Evolutionary conservation across 2,888 invertebrate species (phyloP), one percentile per base, ranked within the genome.

Genomic region (Pristionchus exspectatus): DNA sequence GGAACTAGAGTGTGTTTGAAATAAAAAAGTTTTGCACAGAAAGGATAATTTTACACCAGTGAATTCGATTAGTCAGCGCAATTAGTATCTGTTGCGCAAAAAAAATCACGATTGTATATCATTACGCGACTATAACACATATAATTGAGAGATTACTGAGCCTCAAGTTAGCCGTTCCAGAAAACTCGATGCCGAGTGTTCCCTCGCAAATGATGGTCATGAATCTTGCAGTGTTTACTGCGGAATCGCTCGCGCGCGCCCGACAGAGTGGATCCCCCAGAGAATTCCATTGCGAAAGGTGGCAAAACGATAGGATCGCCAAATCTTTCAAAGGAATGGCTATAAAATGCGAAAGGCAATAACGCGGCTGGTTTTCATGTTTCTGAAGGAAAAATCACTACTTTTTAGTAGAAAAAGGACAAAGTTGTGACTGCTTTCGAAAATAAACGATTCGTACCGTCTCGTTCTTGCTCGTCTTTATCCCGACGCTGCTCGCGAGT

Each of bases 391-490:
- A 56, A 56, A 18, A 56, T n/a, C 38, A 38, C 38, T 38, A 38
- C 38, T 38, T 38, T 38, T 38, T 38, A 38, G 38, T 38, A 38
- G 2, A 38, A 38, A 38, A 5, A 16, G 59, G 10, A 81, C 2
- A 10, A 81, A 81, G 10, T 50, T 54, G n/a, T 38, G 44, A 33
- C n/a, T 12, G 30, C 56, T 50, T 9, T 9, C 54, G 10, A 27
- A 50, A 12, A 50, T 7, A 50, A 50, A 50, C 9, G 4, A 7
- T 18, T 56, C 89, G 18, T 50, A 89, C 89, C 89, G 89, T 63
- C 38, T 89, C 89, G 12, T 89, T 83, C 27, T 38, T n/a, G n/a
- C 24, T 24, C n/a, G 66, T 44, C 21, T 54, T 24, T n/a, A 89
- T 24, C 18, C 16, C 38, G 81, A 89, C 89, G 18, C 66, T 38